Evolutionary conservation across 1,140 invertebrate genomes (phyloP), one percentile per base, ranked within the genome.

Genomic region (Metopolophium dirhodum): DNA sequence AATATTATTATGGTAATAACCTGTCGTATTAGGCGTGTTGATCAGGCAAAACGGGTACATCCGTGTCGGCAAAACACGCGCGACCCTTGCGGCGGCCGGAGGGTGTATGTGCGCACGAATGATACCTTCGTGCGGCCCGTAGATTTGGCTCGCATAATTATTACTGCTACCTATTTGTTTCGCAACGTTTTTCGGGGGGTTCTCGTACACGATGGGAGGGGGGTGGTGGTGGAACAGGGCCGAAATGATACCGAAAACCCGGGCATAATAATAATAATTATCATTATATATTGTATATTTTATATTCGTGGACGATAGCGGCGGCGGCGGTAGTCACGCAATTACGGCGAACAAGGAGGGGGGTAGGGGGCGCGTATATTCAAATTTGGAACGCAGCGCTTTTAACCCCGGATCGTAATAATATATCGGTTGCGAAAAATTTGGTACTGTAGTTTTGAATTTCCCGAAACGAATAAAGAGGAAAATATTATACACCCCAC

Each of bases 141-240:
- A 23, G 47, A 88, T 88, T 88, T 45, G n/a, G 86, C 41, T 88
- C n/a, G 18, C n/a, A 68, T 77, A 35, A 51, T 77, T 37, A 91
- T 91, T 41, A 91, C 14, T 23, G 37, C 51, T 83, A 51, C 51
- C 61, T 83, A 92, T 92, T 92, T 92, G 91, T 92, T 92, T 92
- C 30, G 77, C 41, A 92, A 85, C 37, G 90, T 91, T 91, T 90
- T 83, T 82, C 37, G 26, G 30, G 35, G 77, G 23, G 47, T 35
- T 77, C 41, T 47, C 37, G 68, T 86, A 37, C 35, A 18, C 45
- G 30, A 23, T 7, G 45, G 45, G 54, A n/a, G 7, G 20, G 7
- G 1, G 51, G 1, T 47, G 47, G n/a, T 22, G 37, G 47, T 1
- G 45, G 14, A 20, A 83, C 30, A 41, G 45, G 90, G 77, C 11